phyloP scores from a whole-genome alignment of 2,113 vertebrate genomes.

The Triplophysa tibetana region DNA sequence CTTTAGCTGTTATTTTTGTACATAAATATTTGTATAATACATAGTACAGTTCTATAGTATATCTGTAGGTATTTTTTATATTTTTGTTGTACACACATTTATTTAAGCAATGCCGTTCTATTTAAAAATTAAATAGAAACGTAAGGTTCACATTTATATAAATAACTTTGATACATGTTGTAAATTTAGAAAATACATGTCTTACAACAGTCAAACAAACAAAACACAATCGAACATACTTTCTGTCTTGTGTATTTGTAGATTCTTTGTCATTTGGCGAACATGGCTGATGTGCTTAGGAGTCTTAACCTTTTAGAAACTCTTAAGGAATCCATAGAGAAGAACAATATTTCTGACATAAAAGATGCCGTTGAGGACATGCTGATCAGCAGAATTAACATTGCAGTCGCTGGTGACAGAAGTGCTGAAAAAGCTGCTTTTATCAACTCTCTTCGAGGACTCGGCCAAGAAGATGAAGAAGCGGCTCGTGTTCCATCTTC shows the following conservation, averaged over 20 bases:
- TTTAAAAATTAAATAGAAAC: no score
- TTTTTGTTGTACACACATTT: no score
- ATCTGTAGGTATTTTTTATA: no score
- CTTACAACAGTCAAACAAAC: no score
- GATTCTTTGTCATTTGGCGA: conserved; percentile 31
- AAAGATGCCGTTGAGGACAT: conserved; percentile 74
- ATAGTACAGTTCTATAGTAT: no score
- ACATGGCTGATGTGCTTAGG: conserved; percentile 69
- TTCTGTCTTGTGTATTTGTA: background rate
- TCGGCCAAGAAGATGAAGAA: conserved; percentile 62
- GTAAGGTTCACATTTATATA: no score
- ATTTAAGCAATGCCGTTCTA: no score
- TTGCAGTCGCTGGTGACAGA: conserved; percentile 65
- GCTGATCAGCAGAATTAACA: conserved; percentile 70
- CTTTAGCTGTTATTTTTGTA: no score
- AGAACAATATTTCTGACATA: conserved; percentile 70
- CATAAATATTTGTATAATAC: no score
- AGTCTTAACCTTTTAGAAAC: conserved; percentile 68
- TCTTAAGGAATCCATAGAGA: conserved; percentile 72
- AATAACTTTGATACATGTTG: no score
- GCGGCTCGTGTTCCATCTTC: conserved; percentile 48
- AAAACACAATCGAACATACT: no score
- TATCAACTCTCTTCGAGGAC: conserved; percentile 69
- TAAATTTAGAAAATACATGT: no score
- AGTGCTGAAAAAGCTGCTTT: conserved; percentile 63